These are phyloP conservation scores for Aporrectodea caliginosa DNA, from an alignment of 1,140 invertebrate genomes.

Conservation along the genomic window DNA sequence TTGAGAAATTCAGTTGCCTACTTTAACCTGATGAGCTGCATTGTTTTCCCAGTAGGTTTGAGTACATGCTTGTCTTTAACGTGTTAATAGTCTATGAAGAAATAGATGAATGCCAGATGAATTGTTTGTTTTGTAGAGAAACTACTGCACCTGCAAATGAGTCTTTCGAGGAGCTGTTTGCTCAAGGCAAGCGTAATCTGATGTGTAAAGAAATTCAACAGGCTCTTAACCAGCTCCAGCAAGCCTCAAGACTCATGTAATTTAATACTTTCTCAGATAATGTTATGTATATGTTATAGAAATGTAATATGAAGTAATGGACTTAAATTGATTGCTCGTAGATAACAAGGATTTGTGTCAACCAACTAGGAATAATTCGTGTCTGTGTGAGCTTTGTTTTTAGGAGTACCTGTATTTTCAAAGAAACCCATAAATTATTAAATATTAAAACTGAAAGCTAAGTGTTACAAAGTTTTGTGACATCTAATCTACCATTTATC, in stretches of 20 bases:
- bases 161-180: conserved; percentile 55
- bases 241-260: conserved; percentile 69
- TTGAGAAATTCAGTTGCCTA: too few relatives aligned
- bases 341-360: too few relatives aligned
- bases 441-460: background rate
- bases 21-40: too few relatives aligned
- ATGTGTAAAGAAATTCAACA: conserved; percentile 72
- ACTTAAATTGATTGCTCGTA: too few relatives aligned
- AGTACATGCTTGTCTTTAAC: too few relatives aligned
- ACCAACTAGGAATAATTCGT: background rate
- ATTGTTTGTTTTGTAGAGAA: background rate
- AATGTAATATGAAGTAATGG: background rate
- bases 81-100: too few relatives aligned
- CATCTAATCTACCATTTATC: too few relatives aligned
- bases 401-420: background rate
- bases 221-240: conserved; percentile 70
- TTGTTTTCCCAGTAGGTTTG: too few relatives aligned
- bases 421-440: background rate
- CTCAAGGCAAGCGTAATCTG: conserved; percentile 71
- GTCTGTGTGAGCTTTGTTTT: background rate
- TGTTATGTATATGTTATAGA: background rate
- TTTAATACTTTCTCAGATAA: conserved; percentile 26
- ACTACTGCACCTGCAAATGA: background rate
- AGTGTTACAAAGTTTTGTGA: too few relatives aligned
- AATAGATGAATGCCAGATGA: too few relatives aligned